phyloP scores from a whole-genome alignment of 2,888 invertebrate genomes.

The Pterostichus madidus region DNA sequence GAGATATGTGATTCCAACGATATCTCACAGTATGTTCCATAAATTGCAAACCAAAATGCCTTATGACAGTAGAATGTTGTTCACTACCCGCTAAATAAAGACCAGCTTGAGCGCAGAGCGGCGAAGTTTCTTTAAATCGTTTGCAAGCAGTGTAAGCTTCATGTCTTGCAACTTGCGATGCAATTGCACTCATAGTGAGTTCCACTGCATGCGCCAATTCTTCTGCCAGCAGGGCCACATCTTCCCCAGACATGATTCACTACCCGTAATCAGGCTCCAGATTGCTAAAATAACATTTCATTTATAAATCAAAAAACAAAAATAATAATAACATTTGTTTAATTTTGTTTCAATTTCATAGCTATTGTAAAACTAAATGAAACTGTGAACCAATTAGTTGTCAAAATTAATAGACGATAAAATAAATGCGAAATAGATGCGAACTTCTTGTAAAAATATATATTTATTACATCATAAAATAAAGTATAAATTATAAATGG shows the following conservation, averaged over 20 bases:
- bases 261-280: conserved; percentile 42
- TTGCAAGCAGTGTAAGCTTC: conserved; percentile 93
- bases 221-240: conserved; percentile 85
- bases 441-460: too few species aligned
- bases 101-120: conserved; percentile 93
- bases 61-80: conserved; percentile 87
- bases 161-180: conserved; percentile 86
- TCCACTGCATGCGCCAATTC: conserved; percentile 91
- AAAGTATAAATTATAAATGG: too few species aligned
- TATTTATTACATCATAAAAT: too few species aligned
- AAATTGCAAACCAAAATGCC: conserved; percentile 94
- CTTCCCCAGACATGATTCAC: conserved; percentile 78
- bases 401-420: too few species aligned
- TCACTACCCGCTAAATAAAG: conserved; percentile 87
- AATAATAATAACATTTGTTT: too few species aligned
- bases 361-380: too few species aligned
- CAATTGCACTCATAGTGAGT: conserved; percentile 89
- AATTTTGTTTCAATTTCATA: too few species aligned
- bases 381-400: too few species aligned
- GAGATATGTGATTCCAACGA: conserved; percentile 93
- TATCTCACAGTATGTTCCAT: conserved; percentile 97
- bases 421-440: too few species aligned
- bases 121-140: conserved; percentile 91
- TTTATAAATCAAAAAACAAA: too few species aligned
- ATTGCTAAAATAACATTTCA: conserved; percentile 57